phyloP scores from a whole-genome alignment of 2,888 invertebrate species.

The Cantharis rufa region DNA sequence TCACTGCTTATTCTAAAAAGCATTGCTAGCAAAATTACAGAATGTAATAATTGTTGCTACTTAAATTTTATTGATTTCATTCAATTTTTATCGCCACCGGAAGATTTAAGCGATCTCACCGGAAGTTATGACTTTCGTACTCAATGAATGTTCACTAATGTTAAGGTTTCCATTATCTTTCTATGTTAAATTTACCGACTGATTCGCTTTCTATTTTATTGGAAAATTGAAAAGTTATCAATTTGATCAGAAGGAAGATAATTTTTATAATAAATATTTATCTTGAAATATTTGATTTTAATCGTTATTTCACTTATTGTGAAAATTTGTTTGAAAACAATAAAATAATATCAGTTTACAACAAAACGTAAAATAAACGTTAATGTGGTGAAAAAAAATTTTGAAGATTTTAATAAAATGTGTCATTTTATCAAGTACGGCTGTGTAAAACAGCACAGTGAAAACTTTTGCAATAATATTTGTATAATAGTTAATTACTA shows the following conservation, averaged over 20 bases:
- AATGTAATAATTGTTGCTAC: neutral
- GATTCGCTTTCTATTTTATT: neutral
- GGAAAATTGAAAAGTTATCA: neutral
- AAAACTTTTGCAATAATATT: too few relatives aligned
- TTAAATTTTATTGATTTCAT: neutral
- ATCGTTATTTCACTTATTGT: too few relatives aligned
- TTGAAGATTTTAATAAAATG: too few relatives aligned
- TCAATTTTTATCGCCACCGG: neutral
- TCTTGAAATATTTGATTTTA: too few relatives aligned
- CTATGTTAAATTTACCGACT: neutral
- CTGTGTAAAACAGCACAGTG: too few relatives aligned
- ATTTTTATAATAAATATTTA: neutral
- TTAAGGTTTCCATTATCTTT: neutral
- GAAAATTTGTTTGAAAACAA: too few relatives aligned
- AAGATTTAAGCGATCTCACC: neutral
- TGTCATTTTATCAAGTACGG: too few relatives aligned
- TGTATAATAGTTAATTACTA: too few relatives aligned
- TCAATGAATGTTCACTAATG: neutral
- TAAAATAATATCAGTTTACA: too few relatives aligned
- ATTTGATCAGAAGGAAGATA: neutral
- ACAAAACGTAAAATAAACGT: too few relatives aligned
- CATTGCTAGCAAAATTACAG: neutral
- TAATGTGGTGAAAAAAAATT: too few relatives aligned
- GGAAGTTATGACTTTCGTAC: neutral
- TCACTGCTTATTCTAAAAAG: neutral